These are phyloP conservation scores for Meliscaeva auricollis DNA, from an alignment of 2,888 invertebrate species.

Conservation along the genomic window DNA sequence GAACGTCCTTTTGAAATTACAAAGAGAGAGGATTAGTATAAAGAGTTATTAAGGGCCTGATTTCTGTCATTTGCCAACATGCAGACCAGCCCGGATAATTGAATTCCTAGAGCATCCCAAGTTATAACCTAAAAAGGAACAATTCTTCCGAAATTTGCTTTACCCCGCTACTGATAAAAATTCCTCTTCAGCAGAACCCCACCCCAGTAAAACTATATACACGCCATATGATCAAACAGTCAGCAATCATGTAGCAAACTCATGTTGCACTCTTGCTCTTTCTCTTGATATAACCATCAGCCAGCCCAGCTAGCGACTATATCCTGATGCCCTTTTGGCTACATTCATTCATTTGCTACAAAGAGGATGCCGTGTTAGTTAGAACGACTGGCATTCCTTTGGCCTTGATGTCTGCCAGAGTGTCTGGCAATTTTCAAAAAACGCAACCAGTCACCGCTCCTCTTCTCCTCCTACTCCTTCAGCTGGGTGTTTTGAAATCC, in stretches of 20 bases:
- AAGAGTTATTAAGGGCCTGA: too few relatives aligned
- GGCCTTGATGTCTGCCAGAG: constrained; percentile 74
- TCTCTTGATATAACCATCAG: neutral
- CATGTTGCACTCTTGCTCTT: constrained; percentile 54
- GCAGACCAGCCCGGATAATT: too few relatives aligned
- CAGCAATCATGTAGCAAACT: constrained; percentile 74
- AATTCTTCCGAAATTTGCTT: too few relatives aligned
- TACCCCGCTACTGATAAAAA: constrained; percentile 5
- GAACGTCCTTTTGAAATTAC: too few relatives aligned
- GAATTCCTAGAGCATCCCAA: too few relatives aligned
- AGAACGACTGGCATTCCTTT: constrained; percentile 66
- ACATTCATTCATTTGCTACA: constrained; percentile 53
- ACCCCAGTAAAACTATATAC: neutral
- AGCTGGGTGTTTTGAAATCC: neutral
- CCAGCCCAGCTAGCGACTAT: constrained; percentile 17
- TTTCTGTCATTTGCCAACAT: too few relatives aligned
- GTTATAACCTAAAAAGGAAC: neutral
- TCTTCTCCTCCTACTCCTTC: neutral
- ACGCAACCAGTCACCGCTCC: constrained; percentile 57
- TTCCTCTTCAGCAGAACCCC: neutral
- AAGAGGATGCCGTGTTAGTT: constrained; percentile 46
- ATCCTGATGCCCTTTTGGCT: constrained; percentile 37
- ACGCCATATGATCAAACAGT: constrained; percentile 73
- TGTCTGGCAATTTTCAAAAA: constrained; percentile 74
- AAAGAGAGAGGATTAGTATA: too few relatives aligned